Conservation (phyloP, 2,113 vertebrate genomes). For the Glaucidium brasilianum region DNA sequence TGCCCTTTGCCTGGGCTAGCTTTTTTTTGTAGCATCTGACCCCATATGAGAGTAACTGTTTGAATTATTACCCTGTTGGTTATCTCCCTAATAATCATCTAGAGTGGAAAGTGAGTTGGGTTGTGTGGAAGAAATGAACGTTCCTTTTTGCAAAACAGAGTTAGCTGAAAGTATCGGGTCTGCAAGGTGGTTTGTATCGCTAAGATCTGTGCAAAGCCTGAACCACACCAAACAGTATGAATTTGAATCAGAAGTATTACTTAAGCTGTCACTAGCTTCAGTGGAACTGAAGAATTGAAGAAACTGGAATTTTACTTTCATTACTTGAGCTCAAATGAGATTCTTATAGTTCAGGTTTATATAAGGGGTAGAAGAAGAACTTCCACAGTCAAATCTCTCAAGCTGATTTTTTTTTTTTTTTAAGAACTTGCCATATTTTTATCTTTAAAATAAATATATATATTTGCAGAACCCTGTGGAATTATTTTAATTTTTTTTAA, state of each 20-base stretch:
- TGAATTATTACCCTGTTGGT: not conserved
- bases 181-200: not conserved
- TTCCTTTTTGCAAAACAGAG: not conserved
- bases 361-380: not conserved
- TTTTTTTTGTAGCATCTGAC: not conserved
- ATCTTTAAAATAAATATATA: not conserved
- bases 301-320: not conserved
- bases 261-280: not conserved
- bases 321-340: not conserved
- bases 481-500: not conserved
- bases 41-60: not conserved
- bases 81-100: not conserved
- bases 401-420: not conserved
- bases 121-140: not conserved
- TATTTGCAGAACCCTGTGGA: not conserved
- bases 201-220: not conserved
- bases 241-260: not conserved
- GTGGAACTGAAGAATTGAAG: not conserved
- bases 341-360: not conserved
- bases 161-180: not conserved
- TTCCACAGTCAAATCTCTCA: not conserved
- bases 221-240: not conserved
- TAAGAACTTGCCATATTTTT: not conserved
- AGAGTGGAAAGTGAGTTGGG: not conserved
- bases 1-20: not conserved